phyloP scores from a whole-genome alignment of 2,797 vertebrate genomes.

The Crocodylus rhombifer region DNA sequence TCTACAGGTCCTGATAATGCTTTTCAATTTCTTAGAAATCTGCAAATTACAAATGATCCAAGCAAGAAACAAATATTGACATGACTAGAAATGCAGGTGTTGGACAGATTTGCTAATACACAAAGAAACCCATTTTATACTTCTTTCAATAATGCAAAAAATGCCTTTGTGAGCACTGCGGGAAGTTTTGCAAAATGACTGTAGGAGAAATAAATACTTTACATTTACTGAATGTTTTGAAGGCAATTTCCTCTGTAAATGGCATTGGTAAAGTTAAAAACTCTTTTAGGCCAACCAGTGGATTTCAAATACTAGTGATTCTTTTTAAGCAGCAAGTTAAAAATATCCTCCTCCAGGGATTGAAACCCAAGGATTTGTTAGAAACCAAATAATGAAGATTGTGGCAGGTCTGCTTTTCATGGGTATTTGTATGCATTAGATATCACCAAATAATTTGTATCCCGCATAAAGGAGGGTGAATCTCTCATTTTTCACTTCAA shows the following conservation, averaged over 20 bases:
- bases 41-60: slow-evolving; percentile 39
- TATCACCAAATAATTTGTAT: slow-evolving; percentile 35
- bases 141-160: neutral
- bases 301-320: slow-evolving; percentile 39
- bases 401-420: neutral
- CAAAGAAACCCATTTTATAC: neutral
- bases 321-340: slow-evolving; percentile 35
- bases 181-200: slow-evolving; percentile 20
- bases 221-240: slow-evolving; percentile 44
- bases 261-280: slow-evolving; percentile 26
- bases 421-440: neutral
- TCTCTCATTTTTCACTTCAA: neutral
- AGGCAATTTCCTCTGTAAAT: slow-evolving; percentile 65
- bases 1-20: slow-evolving; percentile 72
- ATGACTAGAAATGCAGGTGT: neutral
- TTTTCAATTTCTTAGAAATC: slow-evolving; percentile 81
- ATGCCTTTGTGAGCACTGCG: neutral
- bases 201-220: slow-evolving; percentile 30
- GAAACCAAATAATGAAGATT: slow-evolving; percentile 15
- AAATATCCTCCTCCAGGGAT: slow-evolving; percentile 24
- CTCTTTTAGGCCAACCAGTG: slow-evolving; percentile 36
- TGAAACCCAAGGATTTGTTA: slow-evolving; percentile 41
- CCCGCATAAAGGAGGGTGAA: neutral
- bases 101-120: neutral
- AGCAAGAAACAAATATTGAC: neutral